Base-by-base conservation (phyloP, 1,140 invertebrate species). In the Sminthurides bifidus region DNA sequence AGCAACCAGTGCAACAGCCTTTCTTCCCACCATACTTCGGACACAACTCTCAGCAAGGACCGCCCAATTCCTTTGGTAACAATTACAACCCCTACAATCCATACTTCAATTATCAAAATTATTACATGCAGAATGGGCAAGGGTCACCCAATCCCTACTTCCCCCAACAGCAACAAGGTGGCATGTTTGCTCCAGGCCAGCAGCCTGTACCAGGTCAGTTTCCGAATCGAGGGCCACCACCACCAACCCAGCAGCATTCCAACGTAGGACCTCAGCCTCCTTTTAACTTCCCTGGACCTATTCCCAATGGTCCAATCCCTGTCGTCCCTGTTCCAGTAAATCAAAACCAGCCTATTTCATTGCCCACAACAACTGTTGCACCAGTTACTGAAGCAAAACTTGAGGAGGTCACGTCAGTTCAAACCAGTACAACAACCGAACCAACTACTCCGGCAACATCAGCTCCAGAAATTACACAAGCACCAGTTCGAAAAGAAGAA, bases 11-110 rank as follows among this genome's bases (percentile, higher is more conserved):
- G n/a, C n/a, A n/a, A n/a, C n/a, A n/a, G n/a, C n/a, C 46, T 3
- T 49, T n/a, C 21, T 49, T 33, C 35, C 46, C 46, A 30, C 46
- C 46, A 6, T 49, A 49, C 29, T 49, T 17, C 21, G 27, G 29
- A 31, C 46, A 29, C 4, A 27, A 27, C 15, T 31, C 27, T 4
- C 46, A 49, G 24, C 31, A 4, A 30, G 46, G 46, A 10, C 46
- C 24, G 6, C 46, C 46, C 15, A 49, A 49, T 21, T 49, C 46
- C 3, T 49, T 49, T 26, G 31, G 31, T n/a, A 29, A 35, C 6
- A 48, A 48, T 21, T 48, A 48, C 17, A 27, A 27, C 5, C 29
- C 29, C 6, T 49, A 24, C 17, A 49, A 49, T 35, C 46, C 46
- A 10, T 49, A 49, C 19, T 49, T n/a, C 29, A 49, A 49, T 35